These are phyloP conservation scores for Mustela erminea DNA, from an alignment of 2,797 vertebrate species.

Conservation along the genomic window DNA sequence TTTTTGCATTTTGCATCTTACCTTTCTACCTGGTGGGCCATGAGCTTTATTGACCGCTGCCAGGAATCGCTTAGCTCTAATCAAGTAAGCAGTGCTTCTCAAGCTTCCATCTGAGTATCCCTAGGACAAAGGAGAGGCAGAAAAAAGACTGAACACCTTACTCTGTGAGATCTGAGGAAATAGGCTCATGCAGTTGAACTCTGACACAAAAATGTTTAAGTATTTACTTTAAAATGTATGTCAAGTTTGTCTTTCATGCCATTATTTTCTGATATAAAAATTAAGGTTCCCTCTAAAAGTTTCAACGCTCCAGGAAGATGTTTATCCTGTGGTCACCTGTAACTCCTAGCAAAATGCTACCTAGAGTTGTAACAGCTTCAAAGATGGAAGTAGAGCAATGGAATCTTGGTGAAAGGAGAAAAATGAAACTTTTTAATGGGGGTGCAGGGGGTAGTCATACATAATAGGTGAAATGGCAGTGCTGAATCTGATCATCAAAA, in stretches of 20 bases:
- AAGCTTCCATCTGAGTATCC: constrained; percentile 66
- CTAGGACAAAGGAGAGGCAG: constrained; percentile 61
- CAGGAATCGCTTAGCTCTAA: constrained; percentile 59
- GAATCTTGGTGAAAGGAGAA: constrained; percentile 12
- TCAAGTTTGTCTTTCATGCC: neutral
- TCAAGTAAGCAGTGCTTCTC: constrained; percentile 30
- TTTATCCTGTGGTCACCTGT: neutral
- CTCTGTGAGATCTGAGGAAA: constrained; percentile 3
- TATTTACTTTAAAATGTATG: constrained; percentile 10
- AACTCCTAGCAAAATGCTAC: neutral
- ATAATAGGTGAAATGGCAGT: neutral
- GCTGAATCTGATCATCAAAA: constrained; percentile 8
- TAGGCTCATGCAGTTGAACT: neutral
- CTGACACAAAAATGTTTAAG: neutral
- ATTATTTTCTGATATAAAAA: constrained; percentile 33
- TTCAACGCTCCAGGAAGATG: constrained; percentile 30
- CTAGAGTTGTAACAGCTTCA: neutral
- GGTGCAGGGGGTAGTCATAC: neutral
- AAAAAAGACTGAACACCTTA: constrained; percentile 42
- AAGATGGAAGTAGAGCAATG: neutral
- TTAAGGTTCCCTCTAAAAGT: constrained; percentile 45
- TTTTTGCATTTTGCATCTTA: constrained; percentile 57
- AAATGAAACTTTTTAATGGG: constrained; percentile 27
- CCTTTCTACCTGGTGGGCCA: constrained; percentile 79
- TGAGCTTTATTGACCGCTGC: constrained; percentile 72